These are phyloP conservation scores for Ennomos fuscantarius DNA, from an alignment of 2,888 invertebrate genomes.

Conservation along the genomic window DNA sequence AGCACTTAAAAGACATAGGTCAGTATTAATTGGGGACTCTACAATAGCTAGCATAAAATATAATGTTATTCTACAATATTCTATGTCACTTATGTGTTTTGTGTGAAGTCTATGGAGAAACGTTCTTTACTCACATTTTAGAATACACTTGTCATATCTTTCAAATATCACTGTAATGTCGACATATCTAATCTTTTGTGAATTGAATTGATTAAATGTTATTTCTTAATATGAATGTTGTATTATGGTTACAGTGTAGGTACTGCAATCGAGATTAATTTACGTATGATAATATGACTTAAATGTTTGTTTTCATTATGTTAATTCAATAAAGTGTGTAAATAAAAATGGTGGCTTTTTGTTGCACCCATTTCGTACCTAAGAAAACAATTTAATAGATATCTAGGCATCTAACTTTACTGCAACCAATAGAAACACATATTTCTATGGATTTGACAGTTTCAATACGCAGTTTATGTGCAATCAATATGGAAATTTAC, in stretches of 20 bases:
- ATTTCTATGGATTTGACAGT: too few species aligned
- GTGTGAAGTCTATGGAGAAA: constrained; percentile 13
- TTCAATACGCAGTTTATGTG: too few species aligned
- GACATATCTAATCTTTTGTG: constrained; percentile 82
- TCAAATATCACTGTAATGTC: constrained; percentile 77
- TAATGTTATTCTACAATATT: constrained; percentile 28
- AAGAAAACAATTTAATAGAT: too few species aligned
- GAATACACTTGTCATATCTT: constrained; percentile 71
- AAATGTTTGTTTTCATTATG: constrained; percentile 83
- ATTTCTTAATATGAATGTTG: constrained; percentile 76
- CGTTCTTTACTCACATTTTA: constrained; percentile 33
- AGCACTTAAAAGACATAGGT: too few species aligned
- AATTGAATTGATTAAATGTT: constrained; percentile 80
- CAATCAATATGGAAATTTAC: too few species aligned
- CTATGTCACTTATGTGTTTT: constrained; percentile 30
- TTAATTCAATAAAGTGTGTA: constrained; percentile 86
- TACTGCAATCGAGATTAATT: constrained; percentile 76
- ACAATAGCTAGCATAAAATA: constrained; percentile 33
- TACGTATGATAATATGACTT: constrained; percentile 63
- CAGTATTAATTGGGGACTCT: constrained; percentile 20
- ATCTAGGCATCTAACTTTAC: too few species aligned
- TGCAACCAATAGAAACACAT: too few species aligned
- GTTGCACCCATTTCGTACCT: too few species aligned
- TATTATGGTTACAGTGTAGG: constrained; percentile 62
- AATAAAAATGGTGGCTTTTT: constrained; percentile 64